phyloP scores from a whole-genome alignment of 2,888 invertebrate species.

The Labia minor region DNA sequence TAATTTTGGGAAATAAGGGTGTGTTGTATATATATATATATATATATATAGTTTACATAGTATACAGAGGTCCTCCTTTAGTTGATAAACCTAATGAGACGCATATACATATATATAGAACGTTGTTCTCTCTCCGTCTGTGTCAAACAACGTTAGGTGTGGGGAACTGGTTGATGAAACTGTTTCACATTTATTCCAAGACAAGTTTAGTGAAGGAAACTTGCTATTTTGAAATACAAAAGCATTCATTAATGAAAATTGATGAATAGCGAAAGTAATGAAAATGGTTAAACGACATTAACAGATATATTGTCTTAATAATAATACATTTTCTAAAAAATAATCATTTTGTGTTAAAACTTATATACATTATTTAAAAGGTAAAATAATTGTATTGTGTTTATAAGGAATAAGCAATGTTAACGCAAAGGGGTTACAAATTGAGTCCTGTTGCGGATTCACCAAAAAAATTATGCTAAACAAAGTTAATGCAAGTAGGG shows the following conservation, averaged over 20 bases:
- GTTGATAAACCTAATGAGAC: not conserved
- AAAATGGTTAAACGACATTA: too few species aligned
- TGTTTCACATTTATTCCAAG: not conserved
- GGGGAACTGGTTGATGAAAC: not conserved
- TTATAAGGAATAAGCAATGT: too few species aligned
- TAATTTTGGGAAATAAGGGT: slow-evolving; percentile 5
- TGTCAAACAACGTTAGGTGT: not conserved
- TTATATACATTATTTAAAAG: too few species aligned
- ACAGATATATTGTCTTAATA: too few species aligned
- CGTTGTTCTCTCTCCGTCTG: not conserved
- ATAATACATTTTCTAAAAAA: too few species aligned
- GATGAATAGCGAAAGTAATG: not conserved
- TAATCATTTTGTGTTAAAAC: too few species aligned
- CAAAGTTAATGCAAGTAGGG: too few species aligned
- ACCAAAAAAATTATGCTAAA: too few species aligned
- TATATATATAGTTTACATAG: not conserved
- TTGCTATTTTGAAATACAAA: not conserved
- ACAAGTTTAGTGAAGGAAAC: not conserved
- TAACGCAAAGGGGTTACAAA: too few species aligned
- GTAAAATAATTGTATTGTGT: too few species aligned
- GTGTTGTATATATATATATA: not conserved
- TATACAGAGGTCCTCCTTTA: not conserved
- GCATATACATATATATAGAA: not conserved
- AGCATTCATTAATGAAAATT: not conserved
- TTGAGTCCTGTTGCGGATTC: too few species aligned